Evolutionary conservation across 92 coral and sea anemone species (phyloP), one percentile per base, ranked within the genome.

Genomic region (Phymanthus crucifer): DNA sequence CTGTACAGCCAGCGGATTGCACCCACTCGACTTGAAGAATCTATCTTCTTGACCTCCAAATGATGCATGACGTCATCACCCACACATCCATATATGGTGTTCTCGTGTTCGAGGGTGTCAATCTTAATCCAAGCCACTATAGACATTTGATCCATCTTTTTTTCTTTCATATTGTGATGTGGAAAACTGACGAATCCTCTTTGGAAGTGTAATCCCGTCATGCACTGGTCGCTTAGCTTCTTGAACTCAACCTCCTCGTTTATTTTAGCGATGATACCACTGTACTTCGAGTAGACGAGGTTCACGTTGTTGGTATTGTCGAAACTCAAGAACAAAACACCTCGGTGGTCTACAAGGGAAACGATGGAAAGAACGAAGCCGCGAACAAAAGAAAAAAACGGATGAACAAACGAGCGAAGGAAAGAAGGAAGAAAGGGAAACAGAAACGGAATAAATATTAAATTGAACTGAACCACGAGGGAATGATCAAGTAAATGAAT

Each of bases 41-140:
- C 50, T 32, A 48, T 52, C 1, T 64, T 46, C 52, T 66, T 77
- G 21, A 87, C 80, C 48, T 64, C 83, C 69, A 90, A 50, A 19
- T 73, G 82, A 21, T 90, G 94, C 66, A 56, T 78, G 40, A 81
- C 89, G 38, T 80, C 91, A 64, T 72, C 64, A 0, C 88, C 83
- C 6, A 72, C 71, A 73, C 91, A 80, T 14, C 89, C 85, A 81
- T 87, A 90, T 64, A 90, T 78, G 56, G 90, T 76, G 66, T 87
- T 90, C 6, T 66, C 71, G 26, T 73, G 86, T 37, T 71, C 57
- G 43, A 86, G 29, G 1, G 70, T 70, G 26, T 76, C 83, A 16
- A 81, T 72, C 70, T 86, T 86, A 13, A 86, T 74, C 90, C 90
- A 86, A 5, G 81, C 57, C 7, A 77, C 80, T 6, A 86, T 71